Evolutionary conservation across 2,797 vertebrate genomes (phyloP).

Genomic region (Hylomyscus alleni): DNA sequence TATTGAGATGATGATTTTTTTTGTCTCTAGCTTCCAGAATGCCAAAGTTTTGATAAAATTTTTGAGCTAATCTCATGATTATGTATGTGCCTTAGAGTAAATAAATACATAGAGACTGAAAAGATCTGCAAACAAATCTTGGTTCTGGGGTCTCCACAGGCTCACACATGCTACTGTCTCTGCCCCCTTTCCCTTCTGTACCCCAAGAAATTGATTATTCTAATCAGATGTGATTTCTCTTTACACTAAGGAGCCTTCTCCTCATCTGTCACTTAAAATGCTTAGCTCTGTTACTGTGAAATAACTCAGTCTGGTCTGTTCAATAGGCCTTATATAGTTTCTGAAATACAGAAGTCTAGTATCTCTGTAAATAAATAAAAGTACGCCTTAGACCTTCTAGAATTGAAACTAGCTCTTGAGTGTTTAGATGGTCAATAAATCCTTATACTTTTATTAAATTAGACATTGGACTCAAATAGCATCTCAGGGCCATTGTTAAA

Average conservation of each 20-base stretch:
- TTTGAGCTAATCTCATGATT: constrained; percentile 11
- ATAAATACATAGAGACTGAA: background rate
- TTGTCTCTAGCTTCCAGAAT: background rate
- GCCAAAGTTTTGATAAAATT: background rate
- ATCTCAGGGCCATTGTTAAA: background rate
- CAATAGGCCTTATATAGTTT: background rate
- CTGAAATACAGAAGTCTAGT: background rate
- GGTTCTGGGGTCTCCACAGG: background rate
- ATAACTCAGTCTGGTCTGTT: background rate
- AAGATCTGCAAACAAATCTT: background rate
- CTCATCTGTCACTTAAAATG: constrained; percentile 20
- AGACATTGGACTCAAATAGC: background rate
- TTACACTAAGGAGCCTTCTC: background rate
- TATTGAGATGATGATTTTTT: constrained; percentile 37
- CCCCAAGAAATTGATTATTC: background rate
- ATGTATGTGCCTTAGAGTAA: background rate
- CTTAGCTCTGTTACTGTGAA: background rate
- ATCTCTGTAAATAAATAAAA: background rate
- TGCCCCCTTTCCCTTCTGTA: background rate
- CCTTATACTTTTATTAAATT: constrained; percentile 22
- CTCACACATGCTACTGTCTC: background rate
- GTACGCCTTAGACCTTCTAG: background rate
- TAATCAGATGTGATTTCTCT: background rate
- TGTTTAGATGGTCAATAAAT: background rate
- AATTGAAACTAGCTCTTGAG: background rate